Base-by-base conservation (phyloP, 1,140 invertebrate genomes). In the Heliothis subflexa region DNA sequence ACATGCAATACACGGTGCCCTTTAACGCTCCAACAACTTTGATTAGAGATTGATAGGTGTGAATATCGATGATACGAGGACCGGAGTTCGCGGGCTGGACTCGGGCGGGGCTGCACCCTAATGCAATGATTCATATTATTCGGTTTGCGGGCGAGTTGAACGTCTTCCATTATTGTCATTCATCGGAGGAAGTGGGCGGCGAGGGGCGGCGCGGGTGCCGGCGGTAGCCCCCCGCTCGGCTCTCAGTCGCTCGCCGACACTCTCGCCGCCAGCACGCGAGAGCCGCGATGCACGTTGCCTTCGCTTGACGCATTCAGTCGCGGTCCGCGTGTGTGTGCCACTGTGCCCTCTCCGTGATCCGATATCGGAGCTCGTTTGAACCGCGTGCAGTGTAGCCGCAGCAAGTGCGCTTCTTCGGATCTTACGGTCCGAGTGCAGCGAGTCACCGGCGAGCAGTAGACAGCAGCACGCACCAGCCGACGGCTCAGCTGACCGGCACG, bases 131-230 rank as follows among this genome's bases (percentile, higher is more conserved):
- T 94, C 93, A 94, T 93, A 93, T 94, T 93, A 93, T 93, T 94
- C 91, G 92, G 93, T 93, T 93, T 93, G 92, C 93, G 92, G 91
- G 89, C 92, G 92, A 94, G 93, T 94, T 94, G 93, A 93, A 94
- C 93, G 93, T 94, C 93, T 94, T 94, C 91, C 91, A 94, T 94
- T 94, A 94, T 94, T 94, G 93, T 93, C 93, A 94, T 94, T 94
- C 93, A 94, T 94, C 91, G 90, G 90, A 93, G 93, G 93, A 93
- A 94, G 91, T 93, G 91, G 93, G 93, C 91, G 91, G 93, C 86
- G 89, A 82, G 91, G 91, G 89, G 89, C 86, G 91, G 91, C 86
- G 89, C 88, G 87, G 90, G 86, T 86, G 86, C 79, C 86, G 83
- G 83, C 85, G 88, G 90, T 84, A 83, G 85, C 90, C 84, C 89